These are phyloP conservation scores for Calameuta pallipes DNA, from an alignment of 2,888 invertebrate species.

Conservation along the genomic window DNA sequence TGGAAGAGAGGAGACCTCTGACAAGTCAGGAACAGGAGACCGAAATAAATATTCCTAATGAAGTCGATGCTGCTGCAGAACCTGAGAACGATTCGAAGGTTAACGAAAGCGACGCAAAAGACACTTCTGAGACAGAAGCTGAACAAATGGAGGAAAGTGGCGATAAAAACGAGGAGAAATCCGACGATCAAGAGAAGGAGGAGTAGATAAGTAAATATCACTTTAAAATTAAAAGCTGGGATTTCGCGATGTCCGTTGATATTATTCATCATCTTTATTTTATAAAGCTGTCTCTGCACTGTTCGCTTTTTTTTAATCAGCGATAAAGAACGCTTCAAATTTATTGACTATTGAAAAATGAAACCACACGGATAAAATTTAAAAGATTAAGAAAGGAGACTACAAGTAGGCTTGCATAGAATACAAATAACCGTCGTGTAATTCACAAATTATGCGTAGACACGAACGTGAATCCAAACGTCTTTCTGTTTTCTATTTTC, in stretches of 20 bases:
- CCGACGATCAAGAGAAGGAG: constrained; percentile 60
- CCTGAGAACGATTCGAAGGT: constrained; percentile 7
- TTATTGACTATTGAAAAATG: neutral
- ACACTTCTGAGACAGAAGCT: constrained; percentile 54
- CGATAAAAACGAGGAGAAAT: constrained; percentile 61
- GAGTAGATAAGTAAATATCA: constrained; percentile 46
- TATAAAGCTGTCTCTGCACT: neutral
- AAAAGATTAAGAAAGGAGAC: neutral
- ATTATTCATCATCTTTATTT: neutral
- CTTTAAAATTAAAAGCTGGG: neutral
- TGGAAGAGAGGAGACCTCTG: constrained; percentile 51
- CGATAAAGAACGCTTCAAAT: neutral
- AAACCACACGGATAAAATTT: neutral
- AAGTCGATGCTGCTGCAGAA: constrained; percentile 8
- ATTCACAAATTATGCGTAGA: neutral
- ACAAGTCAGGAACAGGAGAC: constrained; percentile 22
- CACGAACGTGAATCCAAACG: neutral
- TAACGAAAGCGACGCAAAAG: constrained; percentile 49
- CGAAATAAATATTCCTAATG: neutral
- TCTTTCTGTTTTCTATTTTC: neutral
- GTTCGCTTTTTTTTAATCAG: neutral
- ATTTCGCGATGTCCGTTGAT: neutral
- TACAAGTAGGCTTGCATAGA: neutral
- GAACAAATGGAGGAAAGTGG: constrained; percentile 54
- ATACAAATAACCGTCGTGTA: neutral